Base-by-base conservation (phyloP, 2,113 vertebrate species). In the Rhynchomys soricoides region DNA sequence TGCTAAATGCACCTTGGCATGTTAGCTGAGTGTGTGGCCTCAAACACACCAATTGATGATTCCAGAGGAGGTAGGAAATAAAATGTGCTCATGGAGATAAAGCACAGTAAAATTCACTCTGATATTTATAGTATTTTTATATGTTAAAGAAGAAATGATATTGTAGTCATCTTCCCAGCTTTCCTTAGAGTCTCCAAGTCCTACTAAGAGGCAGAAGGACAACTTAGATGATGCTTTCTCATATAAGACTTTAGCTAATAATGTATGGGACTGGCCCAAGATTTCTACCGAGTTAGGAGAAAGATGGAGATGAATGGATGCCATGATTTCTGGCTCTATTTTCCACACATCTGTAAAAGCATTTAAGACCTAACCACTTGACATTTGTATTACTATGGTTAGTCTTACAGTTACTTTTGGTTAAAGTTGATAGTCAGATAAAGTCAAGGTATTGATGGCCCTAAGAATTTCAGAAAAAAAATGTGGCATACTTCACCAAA, bases 371-470 rank as follows among this genome's bases (percentile, higher is more conserved):
- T 19, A 59, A 85, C 7, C 71, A 62, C 66, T 31, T 26, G 29
- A 73, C 88, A 13, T 50, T 89, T 59, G 43, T 50, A 22, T 78
- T n/a, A 50, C 6, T 40, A 52, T 43, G 50, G 16, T 3, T 59
- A 40, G 48, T 48, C 52, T 59, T 55, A 77, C 29, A 93, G 89
- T 96, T 71, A 86, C 71, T 96, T 92, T 90, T 81, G 70, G 88
- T 89, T 88, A 90, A 89, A n/a, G 40, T 45, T 95, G n/a, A 45
- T 57, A 50, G n/a, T 43, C 21, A 91, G 26, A 94, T 1, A 21
- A 86, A 83, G 5, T 34, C 45, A 34, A 74, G 59, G 43, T 89
- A n/a, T 93, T 87, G 45, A 37, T 86, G 50, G 55, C 40, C 37
- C 55, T 81, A 48, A 17, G 16, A 48, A 55, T 91, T 57, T 87